Percentiles rank a stretch among this genome's conserved stretches.
These are phyloP conservation scores for Platyrinchus mystaceus DNA, from an alignment of 2,797 vertebrate genomes.

Conservation along the genomic window DNA sequence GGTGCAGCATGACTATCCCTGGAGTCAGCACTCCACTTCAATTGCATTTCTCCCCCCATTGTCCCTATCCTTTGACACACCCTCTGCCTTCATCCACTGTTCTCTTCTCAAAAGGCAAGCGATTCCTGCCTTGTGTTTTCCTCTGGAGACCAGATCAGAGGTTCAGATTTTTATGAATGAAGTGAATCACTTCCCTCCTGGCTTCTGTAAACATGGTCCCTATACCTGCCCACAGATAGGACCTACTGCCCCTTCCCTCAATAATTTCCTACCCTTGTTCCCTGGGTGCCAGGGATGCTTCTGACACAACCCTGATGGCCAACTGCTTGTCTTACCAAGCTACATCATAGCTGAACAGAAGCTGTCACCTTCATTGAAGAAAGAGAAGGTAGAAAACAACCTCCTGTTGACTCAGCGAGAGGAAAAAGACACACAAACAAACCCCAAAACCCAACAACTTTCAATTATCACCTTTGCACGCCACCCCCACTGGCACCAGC, in stretches of 20 bases:
- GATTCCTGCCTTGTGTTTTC: not conserved
- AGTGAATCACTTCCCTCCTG: not conserved
- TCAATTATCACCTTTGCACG: constrained; percentile 24
- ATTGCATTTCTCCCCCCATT: not conserved
- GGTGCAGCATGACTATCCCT: not conserved
- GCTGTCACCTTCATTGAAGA: not conserved
- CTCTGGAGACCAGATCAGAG: not conserved
- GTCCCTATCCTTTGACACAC: not conserved
- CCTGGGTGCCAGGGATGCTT: not conserved
- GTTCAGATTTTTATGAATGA: constrained; percentile 11
- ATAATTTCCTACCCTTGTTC: not conserved
- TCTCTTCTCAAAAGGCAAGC: not conserved
- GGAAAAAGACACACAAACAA: not conserved
- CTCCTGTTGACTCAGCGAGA: constrained; percentile 13
- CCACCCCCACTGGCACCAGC: constrained; percentile 60
- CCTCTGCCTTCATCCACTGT: not conserved
- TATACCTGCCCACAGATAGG: not conserved
- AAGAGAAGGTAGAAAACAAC: constrained; percentile 21
- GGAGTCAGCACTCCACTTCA: not conserved
- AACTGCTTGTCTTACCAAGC: not conserved
- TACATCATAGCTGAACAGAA: not conserved
- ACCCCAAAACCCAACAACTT: constrained; percentile 39
- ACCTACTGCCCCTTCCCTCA: not conserved
- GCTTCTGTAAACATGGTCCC: not conserved
- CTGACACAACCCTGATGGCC: not conserved